These are phyloP conservation scores for Phorcus lineatus DNA, from an alignment of 2,888 invertebrate species.

Conservation along the genomic window DNA sequence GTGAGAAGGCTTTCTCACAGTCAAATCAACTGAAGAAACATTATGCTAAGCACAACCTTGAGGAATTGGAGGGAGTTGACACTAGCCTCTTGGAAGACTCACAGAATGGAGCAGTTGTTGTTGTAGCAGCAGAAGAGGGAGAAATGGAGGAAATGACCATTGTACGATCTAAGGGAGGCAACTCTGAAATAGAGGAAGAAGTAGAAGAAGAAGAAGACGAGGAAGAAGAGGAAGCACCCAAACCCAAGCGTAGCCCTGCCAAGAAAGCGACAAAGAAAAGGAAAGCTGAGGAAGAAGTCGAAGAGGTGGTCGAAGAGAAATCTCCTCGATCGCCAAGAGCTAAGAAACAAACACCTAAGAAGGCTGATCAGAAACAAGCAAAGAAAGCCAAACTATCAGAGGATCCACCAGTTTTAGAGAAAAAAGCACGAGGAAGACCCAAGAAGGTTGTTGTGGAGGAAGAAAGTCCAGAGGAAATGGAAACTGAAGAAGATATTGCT, in stretches of 20 bases:
- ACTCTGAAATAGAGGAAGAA: not conserved
- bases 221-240: not conserved
- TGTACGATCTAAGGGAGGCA: not conserved
- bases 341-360: too few relatives aligned
- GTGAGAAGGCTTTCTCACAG: not conserved
- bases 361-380: too few relatives aligned
- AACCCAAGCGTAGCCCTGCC: not conserved
- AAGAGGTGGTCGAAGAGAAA: too few relatives aligned
- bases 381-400: not conserved
- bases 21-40: conserved; percentile 13
- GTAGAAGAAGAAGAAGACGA: not conserved
- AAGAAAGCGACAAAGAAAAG: not conserved
- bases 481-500: not conserved
- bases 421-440: not conserved
- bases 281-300: too few relatives aligned
- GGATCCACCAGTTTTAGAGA: not conserved
- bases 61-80: conserved; percentile 15
- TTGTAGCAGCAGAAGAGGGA: not conserved
- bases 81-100: conserved; percentile 10
- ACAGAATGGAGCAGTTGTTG: conserved; percentile 4
- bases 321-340: too few relatives aligned
- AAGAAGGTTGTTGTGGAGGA: not conserved
- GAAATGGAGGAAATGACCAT: conserved; percentile 6
- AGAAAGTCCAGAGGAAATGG: not conserved
- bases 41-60: conserved; percentile 10